Evolutionary conservation across 30 jellyfish, hydroid and myxozoan genomes (phyloP), one percentile per base, ranked within the genome.

Genomic region (Pelagia noctiluca): DNA sequence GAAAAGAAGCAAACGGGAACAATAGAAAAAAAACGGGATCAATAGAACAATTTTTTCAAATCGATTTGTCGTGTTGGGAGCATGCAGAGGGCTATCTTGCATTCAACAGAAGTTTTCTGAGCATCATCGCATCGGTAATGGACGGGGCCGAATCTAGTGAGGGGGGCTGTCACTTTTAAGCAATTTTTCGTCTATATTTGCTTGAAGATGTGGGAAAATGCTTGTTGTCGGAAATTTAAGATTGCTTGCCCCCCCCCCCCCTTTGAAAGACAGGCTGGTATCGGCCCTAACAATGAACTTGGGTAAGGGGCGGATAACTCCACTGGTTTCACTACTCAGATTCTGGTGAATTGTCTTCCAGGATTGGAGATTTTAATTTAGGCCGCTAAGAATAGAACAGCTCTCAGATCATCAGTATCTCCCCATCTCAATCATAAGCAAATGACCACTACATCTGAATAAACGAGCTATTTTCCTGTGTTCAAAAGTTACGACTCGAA

Each of bases 111-210:
- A 42, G 16, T 42, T 42, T 42, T 42, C 57, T 42, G 12, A 42
- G 57, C 57, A 42, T 42, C 57, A 42, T 42, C 57, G 57, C 57
- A 42, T 42, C 57, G 16, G 57, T n/a, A n/a, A n/a, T n/a, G n/a
- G n/a, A n/a, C n/a, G n/a, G n/a, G n/a, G n/a, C n/a, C n/a, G n/a
- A n/a, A n/a, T n/a, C n/a, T n/a, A n/a, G n/a, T n/a, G n/a, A n/a
- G n/a, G n/a, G n/a, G n/a, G n/a, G n/a, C n/a, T n/a, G n/a, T n/a
- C n/a, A n/a, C n/a, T n/a, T n/a, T n/a, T n/a, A n/a, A n/a, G n/a
- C n/a, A n/a, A n/a, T n/a, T n/a, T n/a, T n/a, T n/a, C n/a, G n/a
- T n/a, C n/a, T n/a, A n/a, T n/a, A n/a, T n/a, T n/a, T n/a, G n/a
- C n/a, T n/a, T n/a, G n/a, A n/a, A n/a, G n/a, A n/a, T n/a, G n/a